Evolutionary conservation across 2,888 invertebrate species (phyloP), one percentile per base, ranked within the genome.

Genomic region (Drosophila helvetica): DNA sequence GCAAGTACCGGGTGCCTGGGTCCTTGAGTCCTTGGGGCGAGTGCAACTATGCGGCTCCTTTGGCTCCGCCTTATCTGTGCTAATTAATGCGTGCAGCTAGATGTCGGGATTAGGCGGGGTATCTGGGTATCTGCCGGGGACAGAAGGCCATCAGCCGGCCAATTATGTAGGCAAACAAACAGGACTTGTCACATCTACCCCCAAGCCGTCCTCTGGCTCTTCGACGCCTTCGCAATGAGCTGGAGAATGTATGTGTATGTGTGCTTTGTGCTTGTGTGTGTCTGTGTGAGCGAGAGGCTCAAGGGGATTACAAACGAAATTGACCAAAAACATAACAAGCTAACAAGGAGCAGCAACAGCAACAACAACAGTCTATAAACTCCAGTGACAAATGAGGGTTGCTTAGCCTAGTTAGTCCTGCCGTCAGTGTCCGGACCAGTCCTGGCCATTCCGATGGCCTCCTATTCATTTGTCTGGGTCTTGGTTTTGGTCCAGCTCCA

Each of bases 311-410:
- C 84, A 77, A 74, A 80, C 66, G 74, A 84, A 83, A 86, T 84
- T 84, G 83, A 84, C 84, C 83, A 83, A 88, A 80, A 88, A 80
- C 73, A 88, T 83, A 87, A 79, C 82, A 82, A 73, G 86, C 64
- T 69, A 66, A 62, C 65, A 76, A 57, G 45, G 57, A 65, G 51
- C 60, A 62, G 56, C 33, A 33, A 12, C 12, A 33, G 4, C 12
- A 59, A 60, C 72, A 73, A 54, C 48, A 73, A 53, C 62, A 88
- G 88, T 84, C 86, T 86, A 88, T 84, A 88, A 84, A 84, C 76
- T 88, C 86, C 77, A 67, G 79, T 86, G 84, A 84, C 84, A 84
- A 88, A 86, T 88, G 79, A 86, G 85, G 84, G 85, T 88, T 71
- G 71, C 51, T 83, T 78, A 78, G 83, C 77, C 64, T 70, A 72